These are phyloP conservation scores for Chaitophorus viminalis DNA, from an alignment of 2,888 invertebrate genomes.

Conservation along the genomic window DNA sequence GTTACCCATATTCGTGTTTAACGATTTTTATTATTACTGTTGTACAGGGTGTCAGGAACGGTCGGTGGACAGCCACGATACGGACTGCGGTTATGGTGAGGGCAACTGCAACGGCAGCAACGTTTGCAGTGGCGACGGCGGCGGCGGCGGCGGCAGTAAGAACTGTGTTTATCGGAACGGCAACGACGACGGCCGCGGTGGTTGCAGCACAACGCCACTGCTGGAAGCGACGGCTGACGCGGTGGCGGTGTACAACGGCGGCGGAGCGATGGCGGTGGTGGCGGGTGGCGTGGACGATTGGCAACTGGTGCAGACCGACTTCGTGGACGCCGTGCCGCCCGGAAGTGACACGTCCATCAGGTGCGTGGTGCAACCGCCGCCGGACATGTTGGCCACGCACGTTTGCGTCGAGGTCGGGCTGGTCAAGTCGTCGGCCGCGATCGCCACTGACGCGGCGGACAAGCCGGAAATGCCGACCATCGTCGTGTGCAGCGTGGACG, in stretches of 20 bases:
- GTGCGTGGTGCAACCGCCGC: constrained; percentile 65
- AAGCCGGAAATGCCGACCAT: constrained; percentile 64
- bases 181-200: not conserved
- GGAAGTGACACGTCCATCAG: constrained; percentile 41
- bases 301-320: constrained; percentile 29
- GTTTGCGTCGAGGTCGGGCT: constrained; percentile 72
- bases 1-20: too few relatives aligned
- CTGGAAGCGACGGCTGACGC: not conserved
- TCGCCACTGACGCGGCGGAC: not conserved
- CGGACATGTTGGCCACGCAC: constrained; percentile 69
- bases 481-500: constrained; percentile 67
- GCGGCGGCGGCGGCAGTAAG: not conserved
- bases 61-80: constrained; percentile 1
- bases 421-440: constrained; percentile 63
- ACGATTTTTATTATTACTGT: too few relatives aligned
- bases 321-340: constrained; percentile 12
- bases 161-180: constrained; percentile 5
- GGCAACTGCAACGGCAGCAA: too few relatives aligned
- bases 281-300: not conserved
- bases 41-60: constrained; percentile 47
- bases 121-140: not conserved
- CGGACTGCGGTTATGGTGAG: not conserved
- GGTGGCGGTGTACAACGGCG: not conserved
- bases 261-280: not conserved
- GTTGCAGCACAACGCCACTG: constrained; percentile 22